A percentile compares a stretch with the other conserved stretches of the same genome.
These are phyloP conservation scores for Vandiemenella viatica DNA, from an alignment of 2,888 invertebrate species.

Conservation along the genomic window DNA sequence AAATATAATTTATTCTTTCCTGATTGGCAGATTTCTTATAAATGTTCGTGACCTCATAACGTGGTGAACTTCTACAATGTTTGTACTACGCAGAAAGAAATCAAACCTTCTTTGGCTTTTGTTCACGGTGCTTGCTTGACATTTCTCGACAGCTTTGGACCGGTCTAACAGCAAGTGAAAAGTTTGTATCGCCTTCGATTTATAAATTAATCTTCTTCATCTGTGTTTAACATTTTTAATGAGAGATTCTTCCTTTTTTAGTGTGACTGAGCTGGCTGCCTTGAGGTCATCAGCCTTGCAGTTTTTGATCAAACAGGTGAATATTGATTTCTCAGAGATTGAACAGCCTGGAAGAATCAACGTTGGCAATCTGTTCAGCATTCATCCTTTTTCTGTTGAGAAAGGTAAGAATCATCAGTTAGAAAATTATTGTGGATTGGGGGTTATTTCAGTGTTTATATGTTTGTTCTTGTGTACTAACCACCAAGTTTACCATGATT, in stretches of 20 bases:
- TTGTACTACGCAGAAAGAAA: conserved; percentile 25
- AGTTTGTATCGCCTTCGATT: conserved; percentile 27
- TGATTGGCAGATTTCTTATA: conserved; percentile 51
- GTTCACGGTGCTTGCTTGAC: conserved; percentile 84
- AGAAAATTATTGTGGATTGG: too few species aligned
- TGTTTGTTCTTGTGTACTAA: too few species aligned
- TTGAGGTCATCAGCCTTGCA: conserved; percentile 36
- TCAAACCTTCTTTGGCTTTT: conserved; percentile 39
- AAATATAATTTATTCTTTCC: conserved; percentile 13
- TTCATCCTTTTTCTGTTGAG: conserved; percentile 60
- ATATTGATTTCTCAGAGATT: conserved; percentile 19
- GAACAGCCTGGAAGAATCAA: conserved; percentile 26
- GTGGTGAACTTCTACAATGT: conserved; percentile 80
- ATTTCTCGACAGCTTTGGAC: conserved; percentile 85
- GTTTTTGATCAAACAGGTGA: conserved; percentile 40
- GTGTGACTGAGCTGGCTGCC: conserved; percentile 22
- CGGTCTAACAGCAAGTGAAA: conserved; percentile 58
- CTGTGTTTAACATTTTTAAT: background rate
- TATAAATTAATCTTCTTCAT: background rate
- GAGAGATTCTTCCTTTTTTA: conserved; percentile 20
- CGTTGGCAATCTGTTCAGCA: conserved; percentile 45
- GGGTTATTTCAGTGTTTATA: too few species aligned
- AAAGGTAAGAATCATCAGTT: conserved; percentile 34
- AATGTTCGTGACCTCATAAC: conserved; percentile 85
- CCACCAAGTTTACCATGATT: too few species aligned